phyloP scores from a whole-genome alignment of 2,888 invertebrate genomes.

The Torymus aiolomorphi region DNA sequence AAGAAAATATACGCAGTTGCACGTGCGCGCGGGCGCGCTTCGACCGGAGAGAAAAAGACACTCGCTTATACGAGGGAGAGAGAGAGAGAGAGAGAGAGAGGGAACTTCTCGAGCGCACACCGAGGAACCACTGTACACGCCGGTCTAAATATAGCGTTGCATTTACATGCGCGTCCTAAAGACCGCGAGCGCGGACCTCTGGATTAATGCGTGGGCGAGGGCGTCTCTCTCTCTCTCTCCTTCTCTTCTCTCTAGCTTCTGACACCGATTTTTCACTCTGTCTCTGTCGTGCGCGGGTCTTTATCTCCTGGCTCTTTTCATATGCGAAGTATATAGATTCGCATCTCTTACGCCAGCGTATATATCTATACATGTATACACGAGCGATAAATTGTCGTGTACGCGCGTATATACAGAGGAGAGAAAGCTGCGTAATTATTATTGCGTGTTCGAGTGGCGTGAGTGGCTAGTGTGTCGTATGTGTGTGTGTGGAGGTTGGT shows the following conservation, averaged over 20 bases:
- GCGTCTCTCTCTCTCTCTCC: too few relatives aligned
- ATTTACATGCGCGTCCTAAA: conserved; percentile 75
- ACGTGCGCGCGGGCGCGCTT: conserved; percentile 56
- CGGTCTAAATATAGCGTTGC: conserved; percentile 75
- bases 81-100: conserved; percentile 8
- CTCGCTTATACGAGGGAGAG: conserved; percentile 29
- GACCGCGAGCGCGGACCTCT: conserved; percentile 67
- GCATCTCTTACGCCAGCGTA: background rate
- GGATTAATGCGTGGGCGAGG: conserved; percentile 73
- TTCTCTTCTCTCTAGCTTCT: conserved; percentile 16
- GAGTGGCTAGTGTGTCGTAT: background rate
- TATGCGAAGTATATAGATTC: conserved; percentile 5
- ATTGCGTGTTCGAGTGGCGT: conserved; percentile 2
- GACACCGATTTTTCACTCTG: conserved; percentile 52
- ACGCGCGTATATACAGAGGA: background rate
- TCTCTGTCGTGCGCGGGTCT: background rate
- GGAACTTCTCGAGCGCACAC: conserved; percentile 44
- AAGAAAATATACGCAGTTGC: conserved; percentile 60
- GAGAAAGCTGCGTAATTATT: conserved; percentile 31
- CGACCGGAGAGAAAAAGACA: too few relatives aligned
- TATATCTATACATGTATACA: conserved; percentile 12
- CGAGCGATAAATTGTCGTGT: conserved; percentile 20
- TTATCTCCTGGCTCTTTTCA: conserved; percentile 17
- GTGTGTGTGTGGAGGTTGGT: background rate
- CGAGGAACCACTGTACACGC: conserved; percentile 57